A percentile compares a stretch with the other conserved stretches of the same genome.
These are phyloP conservation scores for Clupea harengus DNA, from an alignment of 2,113 vertebrate species.

Conservation along the genomic window DNA sequence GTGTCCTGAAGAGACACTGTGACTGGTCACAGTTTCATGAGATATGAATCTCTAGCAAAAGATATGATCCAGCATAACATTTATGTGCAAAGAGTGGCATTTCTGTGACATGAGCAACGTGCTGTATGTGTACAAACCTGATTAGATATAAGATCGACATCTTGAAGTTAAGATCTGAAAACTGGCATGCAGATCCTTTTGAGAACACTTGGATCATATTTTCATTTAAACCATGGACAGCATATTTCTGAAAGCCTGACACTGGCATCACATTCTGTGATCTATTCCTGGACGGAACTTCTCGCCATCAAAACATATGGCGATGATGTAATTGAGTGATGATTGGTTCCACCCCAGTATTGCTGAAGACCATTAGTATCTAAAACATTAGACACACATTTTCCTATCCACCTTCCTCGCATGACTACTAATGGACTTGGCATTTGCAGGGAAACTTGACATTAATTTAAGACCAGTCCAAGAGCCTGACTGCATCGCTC, in stretches of 20 bases:
- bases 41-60: not conserved
- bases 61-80: no score
- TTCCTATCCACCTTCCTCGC: conserved; percentile 36
- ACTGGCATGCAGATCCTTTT: not conserved
- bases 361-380: conserved; percentile 44
- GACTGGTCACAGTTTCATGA: not conserved
- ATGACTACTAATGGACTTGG: conserved; percentile 50
- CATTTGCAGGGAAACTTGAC: conserved; percentile 50
- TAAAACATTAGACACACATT: conserved; percentile 38
- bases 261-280: not conserved
- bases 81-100: not conserved
- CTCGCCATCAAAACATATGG: not conserved
- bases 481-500: not conserved
- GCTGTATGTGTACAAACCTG: no score
- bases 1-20: not conserved
- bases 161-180: not conserved
- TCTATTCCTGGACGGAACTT: not conserved
- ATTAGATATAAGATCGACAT: not conserved
- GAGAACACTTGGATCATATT: not conserved
- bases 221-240: not conserved
- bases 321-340: conserved; percentile 40
- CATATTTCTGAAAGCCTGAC: not conserved
- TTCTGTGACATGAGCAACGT: no score
- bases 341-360: conserved; percentile 51
- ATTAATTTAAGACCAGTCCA: conserved; percentile 42